Evolutionary conservation across 2,888 invertebrate species (phyloP).

Genomic region (Clitarchus hookeri): DNA sequence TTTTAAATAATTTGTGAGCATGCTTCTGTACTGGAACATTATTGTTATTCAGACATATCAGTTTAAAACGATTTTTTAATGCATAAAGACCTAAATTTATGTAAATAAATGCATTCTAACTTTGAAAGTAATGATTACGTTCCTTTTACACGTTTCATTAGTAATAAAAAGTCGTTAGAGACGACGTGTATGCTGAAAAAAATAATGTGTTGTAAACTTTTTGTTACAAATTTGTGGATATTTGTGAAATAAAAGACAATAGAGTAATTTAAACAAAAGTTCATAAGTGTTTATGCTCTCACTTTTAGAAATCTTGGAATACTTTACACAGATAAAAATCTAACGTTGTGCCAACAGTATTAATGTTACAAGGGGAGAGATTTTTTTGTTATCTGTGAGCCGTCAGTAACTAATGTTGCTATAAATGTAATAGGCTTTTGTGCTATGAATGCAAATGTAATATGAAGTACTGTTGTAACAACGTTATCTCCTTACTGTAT

Average conservation of each 20-base stretch:
- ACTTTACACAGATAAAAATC: too few species aligned
- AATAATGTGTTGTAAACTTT: not conserved
- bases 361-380: too few species aligned
- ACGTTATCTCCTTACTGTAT: too few species aligned
- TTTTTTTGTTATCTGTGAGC: too few species aligned
- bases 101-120: not conserved
- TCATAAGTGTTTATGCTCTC: too few species aligned
- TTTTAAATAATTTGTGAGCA: not conserved
- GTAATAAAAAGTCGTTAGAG: not conserved
- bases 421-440: too few species aligned
- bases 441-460: too few species aligned
- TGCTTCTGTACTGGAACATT: not conserved
- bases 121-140: not conserved
- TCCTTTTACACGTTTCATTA: not conserved
- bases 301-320: too few species aligned
- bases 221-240: not conserved
- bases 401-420: too few species aligned
- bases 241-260: conserved; percentile 14
- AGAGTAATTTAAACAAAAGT: not conserved
- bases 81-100: not conserved
- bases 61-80: not conserved
- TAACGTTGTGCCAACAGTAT: too few species aligned
- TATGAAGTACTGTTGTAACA: too few species aligned
- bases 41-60: not conserved
- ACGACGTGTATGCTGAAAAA: not conserved